Conservation (phyloP, 2,113 vertebrate genomes). For the Donacobius atricapilla region DNA sequence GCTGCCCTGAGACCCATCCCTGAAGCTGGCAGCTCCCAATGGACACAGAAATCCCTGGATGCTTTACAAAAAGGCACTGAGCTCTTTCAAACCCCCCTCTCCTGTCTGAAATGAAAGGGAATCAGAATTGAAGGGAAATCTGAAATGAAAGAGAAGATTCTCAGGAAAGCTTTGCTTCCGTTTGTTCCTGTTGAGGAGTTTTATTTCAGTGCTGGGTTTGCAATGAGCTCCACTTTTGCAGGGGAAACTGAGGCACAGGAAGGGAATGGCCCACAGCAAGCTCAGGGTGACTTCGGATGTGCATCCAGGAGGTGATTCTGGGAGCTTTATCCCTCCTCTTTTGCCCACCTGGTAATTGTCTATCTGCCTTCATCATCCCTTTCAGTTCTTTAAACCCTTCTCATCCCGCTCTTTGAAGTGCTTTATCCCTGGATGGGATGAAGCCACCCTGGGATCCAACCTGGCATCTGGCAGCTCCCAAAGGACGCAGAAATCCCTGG, state of each 20-base stretch:
- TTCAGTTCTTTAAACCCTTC: neutral
- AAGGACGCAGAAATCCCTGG: neutral
- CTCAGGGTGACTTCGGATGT: neutral
- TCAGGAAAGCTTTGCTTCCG: neutral
- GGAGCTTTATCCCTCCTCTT: neutral
- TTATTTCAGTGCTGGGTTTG: neutral
- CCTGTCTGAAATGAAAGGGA: neutral
- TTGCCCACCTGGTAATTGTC: neutral
- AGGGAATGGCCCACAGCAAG: neutral
- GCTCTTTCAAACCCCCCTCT: neutral
- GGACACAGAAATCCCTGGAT: neutral
- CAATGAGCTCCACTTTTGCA: accelerated
- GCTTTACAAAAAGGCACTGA: neutral
- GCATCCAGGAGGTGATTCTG: neutral
- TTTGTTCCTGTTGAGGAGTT: accelerated
- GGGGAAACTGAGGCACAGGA: neutral
- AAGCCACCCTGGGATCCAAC: neutral
- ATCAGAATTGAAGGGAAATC: neutral
- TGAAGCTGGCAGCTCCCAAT: neutral
- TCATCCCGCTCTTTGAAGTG: neutral
- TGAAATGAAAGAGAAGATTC: neutral
- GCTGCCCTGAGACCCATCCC: accelerated
- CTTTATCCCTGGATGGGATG: neutral
- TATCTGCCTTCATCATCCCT: neutral
- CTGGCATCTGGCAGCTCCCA: neutral